A percentile compares a stretch with the other conserved stretches of the same genome.
Evolutionary conservation across 2,113 vertebrate genomes (phyloP).

Genomic region (Anoplopoma fimbria): DNA sequence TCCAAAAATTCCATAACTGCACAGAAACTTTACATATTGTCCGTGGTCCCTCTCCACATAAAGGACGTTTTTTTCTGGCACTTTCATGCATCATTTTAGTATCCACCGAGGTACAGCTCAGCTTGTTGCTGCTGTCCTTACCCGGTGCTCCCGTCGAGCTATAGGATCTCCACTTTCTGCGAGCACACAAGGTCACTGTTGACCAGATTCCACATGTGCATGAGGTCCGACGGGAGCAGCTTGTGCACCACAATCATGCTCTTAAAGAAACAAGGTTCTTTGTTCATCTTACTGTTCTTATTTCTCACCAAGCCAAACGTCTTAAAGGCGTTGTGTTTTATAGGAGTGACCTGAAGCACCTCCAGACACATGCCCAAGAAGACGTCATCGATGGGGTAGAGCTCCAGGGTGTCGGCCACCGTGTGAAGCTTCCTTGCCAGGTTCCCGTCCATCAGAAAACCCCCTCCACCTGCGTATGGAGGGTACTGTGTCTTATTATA

Average conservation of each 20-base stretch:
- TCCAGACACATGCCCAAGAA: conserved; percentile 98
- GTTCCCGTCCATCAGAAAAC: conserved; percentile 91
- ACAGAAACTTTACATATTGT: conserved; percentile 41
- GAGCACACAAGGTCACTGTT: conserved; percentile 92
- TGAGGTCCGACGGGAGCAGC: conserved; percentile 90
- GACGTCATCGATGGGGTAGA: conserved; percentile 96
- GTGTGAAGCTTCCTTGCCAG: conserved; percentile 87
- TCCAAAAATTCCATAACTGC: conserved; percentile 39
- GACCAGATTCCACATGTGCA: conserved; percentile 94
- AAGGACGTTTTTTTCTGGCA: conserved; percentile 49
- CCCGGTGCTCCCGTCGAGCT: conserved; percentile 58
- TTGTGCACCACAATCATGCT: conserved; percentile 97
- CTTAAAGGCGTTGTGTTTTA: conserved; percentile 93
- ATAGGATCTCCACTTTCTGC: conserved; percentile 87
- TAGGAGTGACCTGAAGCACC: conserved; percentile 87
- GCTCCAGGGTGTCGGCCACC: conserved; percentile 87
- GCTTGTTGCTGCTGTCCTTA: not conserved
- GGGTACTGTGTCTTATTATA: conserved; percentile 92
- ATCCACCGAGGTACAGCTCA: conserved; percentile 21
- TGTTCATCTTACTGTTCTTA: conserved; percentile 93
- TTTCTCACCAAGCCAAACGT: conserved; percentile 95
- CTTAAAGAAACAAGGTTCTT: conserved; percentile 94
- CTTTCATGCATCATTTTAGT: not conserved
- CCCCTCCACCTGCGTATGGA: conserved; percentile 94
- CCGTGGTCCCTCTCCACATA: conserved; percentile 57